Evolutionary conservation across 2,113 vertebrate species (phyloP).

Genomic region (Rallus limicola): DNA sequence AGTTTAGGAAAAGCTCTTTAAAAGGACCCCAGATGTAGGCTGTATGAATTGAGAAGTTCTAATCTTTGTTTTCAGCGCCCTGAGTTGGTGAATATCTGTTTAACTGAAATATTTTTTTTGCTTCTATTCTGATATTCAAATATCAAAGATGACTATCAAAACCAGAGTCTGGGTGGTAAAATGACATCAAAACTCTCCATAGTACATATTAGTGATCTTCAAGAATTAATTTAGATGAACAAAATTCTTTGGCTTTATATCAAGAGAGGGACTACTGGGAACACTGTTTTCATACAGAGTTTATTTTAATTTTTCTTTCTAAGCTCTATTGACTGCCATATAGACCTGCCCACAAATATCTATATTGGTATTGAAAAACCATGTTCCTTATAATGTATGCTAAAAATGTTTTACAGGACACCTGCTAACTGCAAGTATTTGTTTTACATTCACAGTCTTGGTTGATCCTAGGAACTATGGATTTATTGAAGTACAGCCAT

Average conservation of each 20-base stretch:
- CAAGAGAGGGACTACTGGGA: neutral
- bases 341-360: neutral
- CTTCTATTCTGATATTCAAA: neutral
- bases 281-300: neutral
- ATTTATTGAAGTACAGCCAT: neutral
- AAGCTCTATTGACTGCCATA: neutral
- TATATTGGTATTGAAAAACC: neutral
- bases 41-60: neutral
- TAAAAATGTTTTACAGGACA: neutral
- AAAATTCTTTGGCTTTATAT: neutral
- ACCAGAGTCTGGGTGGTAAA: neutral
- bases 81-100: neutral
- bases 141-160: neutral
- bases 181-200: neutral
- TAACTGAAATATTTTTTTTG: neutral
- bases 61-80: neutral
- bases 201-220: neutral
- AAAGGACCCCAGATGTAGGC: neutral
- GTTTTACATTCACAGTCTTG: neutral
- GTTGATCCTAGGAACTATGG: neutral
- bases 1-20: neutral
- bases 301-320: neutral
- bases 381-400: neutral
- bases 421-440: neutral
- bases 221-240: neutral